Conservation (phyloP, 2,113 vertebrate genomes). For the Cettia cetti region DNA sequence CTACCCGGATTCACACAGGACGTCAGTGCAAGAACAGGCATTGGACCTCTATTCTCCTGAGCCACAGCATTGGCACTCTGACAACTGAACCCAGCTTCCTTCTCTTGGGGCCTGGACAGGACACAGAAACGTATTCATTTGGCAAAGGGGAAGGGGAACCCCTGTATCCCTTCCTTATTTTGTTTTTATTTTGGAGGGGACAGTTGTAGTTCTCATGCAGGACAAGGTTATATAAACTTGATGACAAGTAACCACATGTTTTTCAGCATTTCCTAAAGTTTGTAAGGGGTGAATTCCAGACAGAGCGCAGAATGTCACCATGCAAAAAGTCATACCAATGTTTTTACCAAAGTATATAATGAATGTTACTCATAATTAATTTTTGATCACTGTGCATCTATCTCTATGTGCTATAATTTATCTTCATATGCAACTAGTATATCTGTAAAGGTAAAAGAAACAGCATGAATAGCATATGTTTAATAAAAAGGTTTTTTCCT, state of each 20-base stretch:
- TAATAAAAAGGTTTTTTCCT: neutral
- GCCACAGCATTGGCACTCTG: neutral
- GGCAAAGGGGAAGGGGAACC: neutral
- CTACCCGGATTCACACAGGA: conserved; percentile 3
- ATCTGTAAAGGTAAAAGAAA: neutral
- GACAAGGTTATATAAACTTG: neutral
- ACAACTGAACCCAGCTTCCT: conserved; percentile 27
- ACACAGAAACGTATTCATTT: neutral
- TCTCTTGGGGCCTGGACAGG: neutral
- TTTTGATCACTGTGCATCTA: conserved; percentile 2
- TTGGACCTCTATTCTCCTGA: neutral
- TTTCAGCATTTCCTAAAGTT: neutral
- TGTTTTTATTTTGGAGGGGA: conserved; percentile 5
- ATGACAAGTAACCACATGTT: neutral
- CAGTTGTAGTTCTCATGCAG: neutral
- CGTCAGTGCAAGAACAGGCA: neutral
- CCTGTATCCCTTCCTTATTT: conserved; percentile 17
- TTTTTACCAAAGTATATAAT: neutral
- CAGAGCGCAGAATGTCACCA: neutral
- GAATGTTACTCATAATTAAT: neutral
- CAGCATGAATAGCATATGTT: neutral
- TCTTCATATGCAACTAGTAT: neutral
- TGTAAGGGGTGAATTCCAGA: conserved; percentile 10
- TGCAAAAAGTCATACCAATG: neutral
- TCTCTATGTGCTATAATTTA: neutral